These are phyloP conservation scores for Turritopsis dohrnii DNA, from an alignment of 30 jellyfish, hydroid and myxozoan genomes.

Conservation along the genomic window DNA sequence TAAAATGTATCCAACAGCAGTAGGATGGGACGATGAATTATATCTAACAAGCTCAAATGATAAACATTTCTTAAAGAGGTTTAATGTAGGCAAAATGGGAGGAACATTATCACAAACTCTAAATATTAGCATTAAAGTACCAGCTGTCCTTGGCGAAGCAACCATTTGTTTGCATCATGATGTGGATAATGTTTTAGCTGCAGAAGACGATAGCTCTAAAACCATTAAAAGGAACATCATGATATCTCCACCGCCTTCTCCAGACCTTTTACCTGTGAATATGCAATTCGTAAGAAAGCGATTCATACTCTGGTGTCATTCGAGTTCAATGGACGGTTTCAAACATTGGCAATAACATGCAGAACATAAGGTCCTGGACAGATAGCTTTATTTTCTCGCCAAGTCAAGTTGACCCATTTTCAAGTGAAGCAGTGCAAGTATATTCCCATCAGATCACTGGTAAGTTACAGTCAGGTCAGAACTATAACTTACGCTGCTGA, in stretches of 20 bases:
- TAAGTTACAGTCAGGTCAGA: slow-evolving; percentile 4
- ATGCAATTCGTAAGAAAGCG: not conserved
- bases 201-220: not conserved
- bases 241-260: slow-evolving; percentile 7
- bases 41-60: not conserved
- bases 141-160: not conserved
- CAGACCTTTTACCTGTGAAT: not conserved
- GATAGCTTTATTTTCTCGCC: slow-evolving; percentile 11
- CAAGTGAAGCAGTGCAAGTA: not conserved
- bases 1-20: not conserved
- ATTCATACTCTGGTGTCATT: not conserved
- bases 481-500: not conserved
- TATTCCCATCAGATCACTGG: slow-evolving; percentile 13
- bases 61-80: not conserved
- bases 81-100: not conserved
- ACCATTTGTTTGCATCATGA: not conserved
- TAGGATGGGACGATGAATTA: not conserved
- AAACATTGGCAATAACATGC: slow-evolving; percentile 27
- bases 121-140: not conserved
- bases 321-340: slow-evolving; percentile 19
- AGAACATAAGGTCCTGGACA: not conserved
- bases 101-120: not conserved
- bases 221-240: not conserved
- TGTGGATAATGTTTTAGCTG: not conserved
- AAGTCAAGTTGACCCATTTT: not conserved